Evolutionary conservation across 2,797 vertebrate genomes (phyloP), one percentile per base, ranked within the genome.

Genomic region (Acanthornis magna): DNA sequence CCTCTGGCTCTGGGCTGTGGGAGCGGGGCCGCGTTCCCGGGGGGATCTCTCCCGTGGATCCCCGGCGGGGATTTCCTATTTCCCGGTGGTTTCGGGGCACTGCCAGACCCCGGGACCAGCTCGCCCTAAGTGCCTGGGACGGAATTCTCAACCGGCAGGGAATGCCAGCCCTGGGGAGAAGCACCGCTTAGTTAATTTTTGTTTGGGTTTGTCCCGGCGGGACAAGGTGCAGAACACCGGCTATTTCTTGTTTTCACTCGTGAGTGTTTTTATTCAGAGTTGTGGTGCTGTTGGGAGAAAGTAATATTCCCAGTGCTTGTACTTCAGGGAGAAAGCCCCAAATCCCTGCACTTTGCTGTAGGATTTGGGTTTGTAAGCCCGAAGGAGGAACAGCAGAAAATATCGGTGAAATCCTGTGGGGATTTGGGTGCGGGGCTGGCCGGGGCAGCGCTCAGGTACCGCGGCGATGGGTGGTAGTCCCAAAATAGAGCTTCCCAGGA

Each of bases 1-100:
- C 1, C 9, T 42, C 16, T 12, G 2, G 1, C 42, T 14, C 3
- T 0, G 79, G 27, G 11, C 0, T 3, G 48, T 2, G 29, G 6
- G 21, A 4, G 25, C 0, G 40, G 45, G 16, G 36, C 38, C 5
- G 76, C 3, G 1, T 43, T 14, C 26, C 48, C 57, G 0, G 15
- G 3, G 3, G 65, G 4, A 5, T 53, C 36, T 7, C 11, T 11
- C 17, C 81, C 20, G 1, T 3, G 55, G 16, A 75, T 45, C 0
- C 47, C 21, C 47, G 22, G 29, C 22, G 0, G 40, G 27, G 18
- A 11, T 26, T 23, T 25, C 36, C 20, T 2, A 1, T 55, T 42
- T 38, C 55, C 29, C 23, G 0, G 36, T 13, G 61, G 7, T 14
- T 84, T 45, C 1, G 4, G 14, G 68, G 62, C 38, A 2, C 32